A percentile compares a stretch with the other conserved stretches of the same genome.
These are phyloP conservation scores for Butorides virescens DNA, from an alignment of 2,113 vertebrate species.

Conservation along the genomic window DNA sequence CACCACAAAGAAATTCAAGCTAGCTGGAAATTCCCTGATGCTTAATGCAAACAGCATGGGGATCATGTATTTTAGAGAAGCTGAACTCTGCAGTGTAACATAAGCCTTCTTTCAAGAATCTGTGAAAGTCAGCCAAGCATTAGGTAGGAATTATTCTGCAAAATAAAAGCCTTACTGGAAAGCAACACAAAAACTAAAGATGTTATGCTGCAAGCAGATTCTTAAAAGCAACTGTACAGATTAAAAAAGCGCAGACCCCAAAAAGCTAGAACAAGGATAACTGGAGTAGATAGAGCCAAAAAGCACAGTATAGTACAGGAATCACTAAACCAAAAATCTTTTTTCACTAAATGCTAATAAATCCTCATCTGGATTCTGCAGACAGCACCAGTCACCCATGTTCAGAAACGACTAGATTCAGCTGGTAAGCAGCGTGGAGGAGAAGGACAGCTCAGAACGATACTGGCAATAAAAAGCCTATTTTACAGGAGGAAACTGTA, in stretches of 20 bases:
- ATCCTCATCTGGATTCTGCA: not conserved
- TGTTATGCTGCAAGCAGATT: not conserved
- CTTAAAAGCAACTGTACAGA: not conserved
- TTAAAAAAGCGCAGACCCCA: not conserved
- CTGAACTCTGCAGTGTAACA: not conserved
- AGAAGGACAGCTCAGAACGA: not conserved
- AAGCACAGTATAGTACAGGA: not conserved
- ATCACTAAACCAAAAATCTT: not conserved
- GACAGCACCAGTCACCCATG: not conserved
- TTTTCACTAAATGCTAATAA: not conserved
- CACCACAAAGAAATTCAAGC: not conserved
- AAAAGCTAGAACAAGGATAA: not conserved
- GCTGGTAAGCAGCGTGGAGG: not conserved
- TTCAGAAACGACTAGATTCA: not conserved
- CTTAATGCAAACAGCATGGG: slow-evolving; percentile 5
- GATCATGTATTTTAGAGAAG: not conserved
- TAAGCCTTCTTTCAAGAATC: not conserved
- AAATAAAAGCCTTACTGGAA: slow-evolving; percentile 19
- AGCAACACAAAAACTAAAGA: not conserved
- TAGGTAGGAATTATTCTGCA: not conserved
- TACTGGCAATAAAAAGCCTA: not conserved
- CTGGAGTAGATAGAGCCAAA: not conserved
- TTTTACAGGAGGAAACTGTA: not conserved
- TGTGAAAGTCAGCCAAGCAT: not conserved
- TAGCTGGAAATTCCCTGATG: slow-evolving; percentile 3